A percentile compares a stretch with the other conserved stretches of the same genome.
These are phyloP conservation scores for Hydrotaea diabolus DNA, from an alignment of 2,888 invertebrate species.

Conservation along the genomic window DNA sequence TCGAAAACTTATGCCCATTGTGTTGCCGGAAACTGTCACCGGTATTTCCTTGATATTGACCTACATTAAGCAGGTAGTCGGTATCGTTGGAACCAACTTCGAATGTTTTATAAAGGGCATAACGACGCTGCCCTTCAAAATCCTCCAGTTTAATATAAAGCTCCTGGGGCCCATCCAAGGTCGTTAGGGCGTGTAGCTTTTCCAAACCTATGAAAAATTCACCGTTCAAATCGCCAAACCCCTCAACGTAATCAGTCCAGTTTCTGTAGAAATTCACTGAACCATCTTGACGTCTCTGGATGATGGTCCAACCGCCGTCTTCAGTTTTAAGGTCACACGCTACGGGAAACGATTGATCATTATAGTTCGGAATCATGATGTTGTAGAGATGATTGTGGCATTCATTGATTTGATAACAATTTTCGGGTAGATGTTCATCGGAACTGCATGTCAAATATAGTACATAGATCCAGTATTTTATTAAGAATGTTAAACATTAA, in stretches of 20 bases:
- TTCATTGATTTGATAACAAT: constrained; percentile 13
- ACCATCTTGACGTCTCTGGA: constrained; percentile 53
- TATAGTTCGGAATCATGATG: constrained; percentile 34
- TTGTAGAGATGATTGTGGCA: constrained; percentile 33
- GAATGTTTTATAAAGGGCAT: constrained; percentile 44
- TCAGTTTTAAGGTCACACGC: constrained; percentile 39
- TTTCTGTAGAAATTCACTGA: constrained; percentile 42
- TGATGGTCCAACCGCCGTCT: constrained; percentile 48
- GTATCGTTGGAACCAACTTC: background rate
- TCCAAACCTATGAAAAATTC: constrained; percentile 55
- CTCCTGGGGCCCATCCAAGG: constrained; percentile 23
- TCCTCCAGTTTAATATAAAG: background rate
- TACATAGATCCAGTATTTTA: too few species aligned
- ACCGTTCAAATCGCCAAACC: constrained; percentile 47
- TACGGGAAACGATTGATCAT: constrained; percentile 9
- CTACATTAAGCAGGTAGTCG: background rate
- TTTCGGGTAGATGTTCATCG: background rate
- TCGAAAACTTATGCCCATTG: constrained; percentile 52
- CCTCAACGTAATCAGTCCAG: constrained; percentile 47
- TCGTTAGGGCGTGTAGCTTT: constrained; percentile 36
- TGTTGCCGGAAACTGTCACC: constrained; percentile 52
- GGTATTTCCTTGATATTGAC: constrained; percentile 11
- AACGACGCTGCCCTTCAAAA: constrained; percentile 26
- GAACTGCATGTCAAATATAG: background rate
- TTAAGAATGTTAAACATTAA: too few species aligned